Evolutionary conservation across 2,797 vertebrate species (phyloP), one percentile per base, ranked within the genome.

Genomic region (Chelon labrosus): DNA sequence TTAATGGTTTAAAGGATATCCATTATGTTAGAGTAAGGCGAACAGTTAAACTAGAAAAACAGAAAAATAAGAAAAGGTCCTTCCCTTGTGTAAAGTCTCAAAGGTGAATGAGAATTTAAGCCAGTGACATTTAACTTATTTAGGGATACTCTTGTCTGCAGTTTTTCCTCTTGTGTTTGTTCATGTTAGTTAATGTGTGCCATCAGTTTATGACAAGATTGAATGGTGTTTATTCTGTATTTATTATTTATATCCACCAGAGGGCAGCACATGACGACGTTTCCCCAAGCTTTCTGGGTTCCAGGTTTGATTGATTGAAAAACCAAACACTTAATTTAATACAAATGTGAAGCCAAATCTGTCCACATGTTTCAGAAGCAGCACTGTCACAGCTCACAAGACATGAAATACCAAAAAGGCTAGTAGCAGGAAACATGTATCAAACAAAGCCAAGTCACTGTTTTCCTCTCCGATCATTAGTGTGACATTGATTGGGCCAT

Each of bases 211-310:
- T 27, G 3, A 12, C 12, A 17, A 44, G 42, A 44, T 7, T 2
- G 8, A 10, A 49, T 49, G n/a, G 22, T 25, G n/a, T 39, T 68
- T 37, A 7, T 47, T 35, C 31, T 35, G 7, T 35, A 25, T 39
- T 37, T 22, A 17, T 54, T 41, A 16, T 53, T 3, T 44, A 41
- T 25, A 6, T 61, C 88, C 91, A 89, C 76, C 72, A 92, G 91
- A 65, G 65, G 83, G 90, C 85, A 85, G 75, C 83, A 88, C 19
- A 70, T 25, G 2, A 37, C 31, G 27, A 41, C 2, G 56, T 51
- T 17, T 52, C 10, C 47, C 14, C 13, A 42, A 13, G 16, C 59
- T 47, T 10, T 31, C 9, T 1, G 7, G 41, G 0, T 41, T 22
- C 60, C 42, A 25, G 3, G 37, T 22, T 50, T 12, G 16, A 53